phyloP scores from a whole-genome alignment of 2,797 vertebrate genomes.

The Sarcophilus harrisii region DNA sequence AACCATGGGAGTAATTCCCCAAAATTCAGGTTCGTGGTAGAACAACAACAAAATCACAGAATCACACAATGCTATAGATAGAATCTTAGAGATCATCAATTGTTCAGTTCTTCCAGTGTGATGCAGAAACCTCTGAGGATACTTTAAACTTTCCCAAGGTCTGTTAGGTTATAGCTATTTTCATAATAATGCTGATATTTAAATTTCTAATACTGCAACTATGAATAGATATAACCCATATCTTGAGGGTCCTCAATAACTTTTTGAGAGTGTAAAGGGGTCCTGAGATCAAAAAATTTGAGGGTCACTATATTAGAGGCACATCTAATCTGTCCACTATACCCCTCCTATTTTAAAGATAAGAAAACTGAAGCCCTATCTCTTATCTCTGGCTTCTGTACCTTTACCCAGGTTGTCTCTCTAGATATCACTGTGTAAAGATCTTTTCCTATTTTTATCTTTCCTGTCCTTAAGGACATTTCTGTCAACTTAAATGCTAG shows the following conservation, averaged over 20 bases:
- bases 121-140: neutral
- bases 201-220: neutral
- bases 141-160: neutral
- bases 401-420: neutral
- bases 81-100: neutral
- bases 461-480: neutral
- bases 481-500: neutral
- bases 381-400: neutral
- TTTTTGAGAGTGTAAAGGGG: neutral
- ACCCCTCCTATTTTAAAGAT: neutral
- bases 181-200: neutral
- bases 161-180: neutral
- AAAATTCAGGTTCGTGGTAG: neutral
- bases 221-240: neutral
- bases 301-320: neutral
- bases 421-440: neutral
- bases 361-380: neutral
- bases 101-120: neutral
- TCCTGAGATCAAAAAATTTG: neutral
- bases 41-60: neutral
- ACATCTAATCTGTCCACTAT: neutral
- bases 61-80: neutral
- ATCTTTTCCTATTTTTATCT: neutral
- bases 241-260: neutral
- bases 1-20: neutral